phyloP scores from a whole-genome alignment of 2,113 vertebrate genomes.

The Dicentrarchus labrax region DNA sequence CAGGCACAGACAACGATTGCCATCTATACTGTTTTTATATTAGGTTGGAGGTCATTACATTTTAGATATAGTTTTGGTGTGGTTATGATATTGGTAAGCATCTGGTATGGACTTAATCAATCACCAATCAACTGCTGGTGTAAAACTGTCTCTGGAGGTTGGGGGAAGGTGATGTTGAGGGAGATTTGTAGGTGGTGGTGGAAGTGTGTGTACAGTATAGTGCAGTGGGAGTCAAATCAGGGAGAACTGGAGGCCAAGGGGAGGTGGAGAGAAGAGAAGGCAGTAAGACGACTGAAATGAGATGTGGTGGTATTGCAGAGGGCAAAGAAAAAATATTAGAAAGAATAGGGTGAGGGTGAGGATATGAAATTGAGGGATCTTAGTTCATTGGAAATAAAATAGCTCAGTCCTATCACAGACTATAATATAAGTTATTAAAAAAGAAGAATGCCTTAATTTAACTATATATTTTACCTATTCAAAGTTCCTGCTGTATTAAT shows the following conservation, averaged over 20 bases:
- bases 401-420: neutral
- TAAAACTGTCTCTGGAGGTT: neutral
- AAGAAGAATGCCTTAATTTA: neutral
- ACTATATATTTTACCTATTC: neutral
- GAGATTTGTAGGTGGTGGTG: slow-evolving; percentile 14
- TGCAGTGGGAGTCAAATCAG: slow-evolving; percentile 3
- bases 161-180: neutral
- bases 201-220: neutral
- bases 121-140: neutral
- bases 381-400: slow-evolving; percentile 4
- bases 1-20: neutral
- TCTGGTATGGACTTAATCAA: neutral
- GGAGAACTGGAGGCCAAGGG: neutral
- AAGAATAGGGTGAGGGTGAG: neutral
- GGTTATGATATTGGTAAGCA: neutral
- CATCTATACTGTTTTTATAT: no score
- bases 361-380: neutral
- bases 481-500: slow-evolving; percentile 15
- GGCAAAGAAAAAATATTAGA: neutral
- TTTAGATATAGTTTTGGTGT: neutral
- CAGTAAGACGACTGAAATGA: slow-evolving; percentile 20
- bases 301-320: neutral
- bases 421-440: slow-evolving; percentile 6
- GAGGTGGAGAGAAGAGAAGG: neutral
- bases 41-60: neutral